Conservation (phyloP, 2,113 vertebrate genomes). For the Channa argus region DNA sequence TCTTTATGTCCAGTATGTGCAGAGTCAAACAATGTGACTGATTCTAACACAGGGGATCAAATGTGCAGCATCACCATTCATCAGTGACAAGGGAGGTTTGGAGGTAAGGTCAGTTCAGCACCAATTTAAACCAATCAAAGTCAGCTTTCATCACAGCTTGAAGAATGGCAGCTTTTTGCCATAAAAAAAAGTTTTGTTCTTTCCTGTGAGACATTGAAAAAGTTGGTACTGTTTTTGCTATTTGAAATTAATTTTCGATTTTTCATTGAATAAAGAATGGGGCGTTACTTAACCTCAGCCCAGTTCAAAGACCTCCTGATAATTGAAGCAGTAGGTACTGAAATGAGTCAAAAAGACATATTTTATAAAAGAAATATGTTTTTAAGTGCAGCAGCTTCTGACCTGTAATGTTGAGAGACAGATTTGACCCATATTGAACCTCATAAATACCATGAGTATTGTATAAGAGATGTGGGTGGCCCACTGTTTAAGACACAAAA, state of each 20-base stretch:
- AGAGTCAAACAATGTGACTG: slow-evolving; percentile 27
- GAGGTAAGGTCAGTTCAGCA: slow-evolving; percentile 9
- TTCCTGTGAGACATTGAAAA: not conserved
- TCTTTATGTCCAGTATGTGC: slow-evolving; percentile 44
- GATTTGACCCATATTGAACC: no score
- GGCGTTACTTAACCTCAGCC: slow-evolving; percentile 1
- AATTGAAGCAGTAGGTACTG: no score
- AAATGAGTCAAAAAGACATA: no score
- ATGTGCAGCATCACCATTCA: no score
- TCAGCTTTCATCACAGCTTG: slow-evolving; percentile 9
- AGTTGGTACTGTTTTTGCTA: not conserved
- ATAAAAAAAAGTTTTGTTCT: not conserved
- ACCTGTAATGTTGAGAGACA: no score
- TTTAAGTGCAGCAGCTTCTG: no score
- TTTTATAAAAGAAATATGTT: no score
- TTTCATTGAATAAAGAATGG: not conserved
- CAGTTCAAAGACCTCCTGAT: not conserved
- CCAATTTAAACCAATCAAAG: slow-evolving; percentile 36
- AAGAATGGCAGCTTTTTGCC: not conserved
- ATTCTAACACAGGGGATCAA: not conserved
- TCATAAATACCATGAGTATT: no score
- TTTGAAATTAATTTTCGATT: not conserved
- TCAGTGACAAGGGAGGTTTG: slow-evolving; percentile 17
- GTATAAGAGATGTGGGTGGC: no score
- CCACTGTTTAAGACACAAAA: no score